Evolutionary conservation across 2,888 invertebrate species (phyloP), one percentile per base, ranked within the genome.

Genomic region (Cistogaster globosa): DNA sequence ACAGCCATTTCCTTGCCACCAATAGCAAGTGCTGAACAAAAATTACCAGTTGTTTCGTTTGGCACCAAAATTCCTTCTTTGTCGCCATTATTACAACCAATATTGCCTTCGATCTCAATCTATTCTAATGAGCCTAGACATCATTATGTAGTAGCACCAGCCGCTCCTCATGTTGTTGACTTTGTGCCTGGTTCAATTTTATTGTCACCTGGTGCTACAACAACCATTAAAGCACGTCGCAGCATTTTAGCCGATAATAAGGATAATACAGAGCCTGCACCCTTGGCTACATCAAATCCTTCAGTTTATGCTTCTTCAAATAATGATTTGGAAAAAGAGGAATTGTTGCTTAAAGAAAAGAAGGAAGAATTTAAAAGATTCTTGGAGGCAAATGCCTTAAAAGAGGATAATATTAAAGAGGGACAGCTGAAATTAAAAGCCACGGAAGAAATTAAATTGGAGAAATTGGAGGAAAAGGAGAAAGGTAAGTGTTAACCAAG

Each of bases 171-270:
- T 8, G 87, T 91, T 26, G 89, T 91, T n/a, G 91, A 91, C 84
- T 89, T 90, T 65, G 88, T 91, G 4, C 91, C 90, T 57, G 79
- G 88, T 0, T 91, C 91, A 1, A 87, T 91, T 51, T 87, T 90
- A 53, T 83, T 89, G 53, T 88, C 88, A 68, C 91, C 91, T 60
- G 79, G 48, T n/a, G 83, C 90, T 14, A 3, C 65, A 45, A 85
- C 89, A 0, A 88, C 90, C 32, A 88, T 91, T 16, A 89, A 91
- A 11, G 91, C 91, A 5, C 91, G 91, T 3, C 91, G 91, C 67
- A 91, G 91, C 83, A 86, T 91, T 80, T 62, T 86, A 11, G 88
- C 88, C 9, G 72, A 62, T 2, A 57, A 26, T 9, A 62, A 63
- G 5, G 22, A 87, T 74, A 32, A 87, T 74, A 32, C 76, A 77